Conservation (phyloP, 2,113 vertebrate genomes). For the Zapornia atra region DNA sequence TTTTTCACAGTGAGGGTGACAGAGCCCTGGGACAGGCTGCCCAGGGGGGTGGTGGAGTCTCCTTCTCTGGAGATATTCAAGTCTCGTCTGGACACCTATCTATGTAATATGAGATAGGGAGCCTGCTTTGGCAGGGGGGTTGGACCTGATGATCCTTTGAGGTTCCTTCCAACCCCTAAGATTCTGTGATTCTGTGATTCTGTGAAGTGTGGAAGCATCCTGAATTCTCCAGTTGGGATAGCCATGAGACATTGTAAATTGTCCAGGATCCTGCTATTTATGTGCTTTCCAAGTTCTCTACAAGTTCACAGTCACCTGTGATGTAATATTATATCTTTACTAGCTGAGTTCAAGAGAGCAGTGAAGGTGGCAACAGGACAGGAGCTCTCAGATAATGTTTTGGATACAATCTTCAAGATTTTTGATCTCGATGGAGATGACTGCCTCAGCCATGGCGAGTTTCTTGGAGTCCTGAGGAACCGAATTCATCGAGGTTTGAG, state of each 20-base stretch:
- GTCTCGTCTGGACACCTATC: no score
- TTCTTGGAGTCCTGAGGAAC: slow-evolving; percentile 91
- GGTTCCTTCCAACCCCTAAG: no score
- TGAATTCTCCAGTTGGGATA: background rate
- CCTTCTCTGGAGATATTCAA: no score
- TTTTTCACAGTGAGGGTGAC: no score
- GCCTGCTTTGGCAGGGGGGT: no score
- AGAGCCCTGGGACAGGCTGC: no score
- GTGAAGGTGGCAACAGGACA: slow-evolving; percentile 94
- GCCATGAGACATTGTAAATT: background rate
- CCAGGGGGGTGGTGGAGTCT: no score
- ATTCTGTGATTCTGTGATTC: no score
- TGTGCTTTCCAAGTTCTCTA: background rate
- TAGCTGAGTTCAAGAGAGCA: slow-evolving; percentile 94
- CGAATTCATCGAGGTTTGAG: slow-evolving; percentile 91
- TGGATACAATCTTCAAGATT: slow-evolving; percentile 96
- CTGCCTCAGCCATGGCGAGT: slow-evolving; percentile 93
- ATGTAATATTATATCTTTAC: slow-evolving; percentile 38
- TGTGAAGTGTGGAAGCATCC: no score
- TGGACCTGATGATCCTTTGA: no score
- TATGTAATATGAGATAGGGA: no score
- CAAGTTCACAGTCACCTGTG: background rate
- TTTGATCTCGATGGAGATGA: slow-evolving; percentile 95
- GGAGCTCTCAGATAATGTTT: slow-evolving; percentile 90
- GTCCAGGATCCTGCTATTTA: background rate